These are phyloP conservation scores for Macrobrachium rosenbergii DNA, from an alignment of 1,140 invertebrate genomes.

Conservation along the genomic window DNA sequence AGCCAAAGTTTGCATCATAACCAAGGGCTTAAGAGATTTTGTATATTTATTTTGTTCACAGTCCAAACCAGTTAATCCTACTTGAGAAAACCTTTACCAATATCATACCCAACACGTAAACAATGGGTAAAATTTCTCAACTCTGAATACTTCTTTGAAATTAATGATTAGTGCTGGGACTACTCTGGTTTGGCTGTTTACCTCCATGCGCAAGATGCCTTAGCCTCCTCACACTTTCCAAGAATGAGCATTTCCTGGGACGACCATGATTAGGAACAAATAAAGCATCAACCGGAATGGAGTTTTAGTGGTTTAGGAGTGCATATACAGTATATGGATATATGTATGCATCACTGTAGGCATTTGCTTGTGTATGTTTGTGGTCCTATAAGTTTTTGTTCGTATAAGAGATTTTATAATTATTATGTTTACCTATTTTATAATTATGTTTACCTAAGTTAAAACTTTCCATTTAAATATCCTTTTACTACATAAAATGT, in stretches of 20 bases:
- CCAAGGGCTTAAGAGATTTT: conserved; percentile 46
- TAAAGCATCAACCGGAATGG: conserved; percentile 63
- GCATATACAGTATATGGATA: conserved; percentile 43
- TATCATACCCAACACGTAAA: background rate
- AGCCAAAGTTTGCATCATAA: conserved; percentile 61
- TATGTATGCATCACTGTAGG: conserved; percentile 19
- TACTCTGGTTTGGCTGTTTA: conserved; percentile 46
- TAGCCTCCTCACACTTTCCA: conserved; percentile 63
- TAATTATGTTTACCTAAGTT: too few species aligned
- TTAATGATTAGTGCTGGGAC: conserved; percentile 35
- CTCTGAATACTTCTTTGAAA: conserved; percentile 4
- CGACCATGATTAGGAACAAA: conserved; percentile 63
- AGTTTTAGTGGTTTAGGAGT: conserved; percentile 59
- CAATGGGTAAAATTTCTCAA: background rate
- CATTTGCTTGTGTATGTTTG: background rate
- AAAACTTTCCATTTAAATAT: too few species aligned
- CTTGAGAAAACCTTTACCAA: conserved; percentile 19
- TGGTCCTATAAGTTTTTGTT: too few species aligned
- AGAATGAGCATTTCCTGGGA: conserved; percentile 63
- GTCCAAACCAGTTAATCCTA: conserved; percentile 53
- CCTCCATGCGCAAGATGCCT: conserved; percentile 53
- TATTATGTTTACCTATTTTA: too few species aligned
- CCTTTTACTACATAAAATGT: too few species aligned
- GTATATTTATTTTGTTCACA: conserved; percentile 38
- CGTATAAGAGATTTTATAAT: too few species aligned